Conservation (phyloP, 1,140 invertebrate genomes). For the Lepidurus packardi region DNA sequence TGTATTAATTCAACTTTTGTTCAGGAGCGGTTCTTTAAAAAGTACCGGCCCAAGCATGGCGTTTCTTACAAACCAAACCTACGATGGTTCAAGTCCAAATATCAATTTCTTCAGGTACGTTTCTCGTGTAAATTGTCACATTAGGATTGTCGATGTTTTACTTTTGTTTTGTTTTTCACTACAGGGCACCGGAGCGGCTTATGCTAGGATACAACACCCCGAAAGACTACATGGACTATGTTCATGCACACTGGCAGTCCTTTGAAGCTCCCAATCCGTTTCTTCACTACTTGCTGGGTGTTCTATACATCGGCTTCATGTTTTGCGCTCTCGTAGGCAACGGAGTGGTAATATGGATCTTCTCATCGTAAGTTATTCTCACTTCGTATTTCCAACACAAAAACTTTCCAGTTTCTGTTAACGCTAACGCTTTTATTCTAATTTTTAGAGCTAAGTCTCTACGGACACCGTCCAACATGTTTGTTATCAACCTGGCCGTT, state of each 20-base stretch:
- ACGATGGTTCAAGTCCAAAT: neutral
- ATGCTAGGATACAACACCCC: conserved; percentile 71
- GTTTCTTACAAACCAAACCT: neutral
- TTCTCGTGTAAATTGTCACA: neutral
- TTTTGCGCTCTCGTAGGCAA: conserved; percentile 72
- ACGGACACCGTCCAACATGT: conserved; percentile 81
- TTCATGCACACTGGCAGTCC: conserved; percentile 71
- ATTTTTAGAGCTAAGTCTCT: conserved; percentile 67
- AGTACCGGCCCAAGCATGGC: conserved; percentile 6
- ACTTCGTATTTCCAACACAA: neutral
- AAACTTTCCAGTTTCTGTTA: neutral
- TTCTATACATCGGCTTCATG: conserved; percentile 73
- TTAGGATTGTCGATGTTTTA: neutral
- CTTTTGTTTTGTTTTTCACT: no score
- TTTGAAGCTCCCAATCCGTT: conserved; percentile 72
- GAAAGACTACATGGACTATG: conserved; percentile 63
- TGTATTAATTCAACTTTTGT: neutral
- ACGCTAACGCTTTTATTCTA: conserved; percentile 35
- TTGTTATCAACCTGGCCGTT: conserved; percentile 78
- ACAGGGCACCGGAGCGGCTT: conserved; percentile 40
- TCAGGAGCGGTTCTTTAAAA: neutral
- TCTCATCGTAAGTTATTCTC: conserved; percentile 60
- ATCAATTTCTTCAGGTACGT: neutral
- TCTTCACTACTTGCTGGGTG: conserved; percentile 71
- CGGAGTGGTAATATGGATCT: conserved; percentile 82